phyloP scores from a whole-genome alignment of 2,113 vertebrate genomes.

The Apistogramma diplotaenia region DNA sequence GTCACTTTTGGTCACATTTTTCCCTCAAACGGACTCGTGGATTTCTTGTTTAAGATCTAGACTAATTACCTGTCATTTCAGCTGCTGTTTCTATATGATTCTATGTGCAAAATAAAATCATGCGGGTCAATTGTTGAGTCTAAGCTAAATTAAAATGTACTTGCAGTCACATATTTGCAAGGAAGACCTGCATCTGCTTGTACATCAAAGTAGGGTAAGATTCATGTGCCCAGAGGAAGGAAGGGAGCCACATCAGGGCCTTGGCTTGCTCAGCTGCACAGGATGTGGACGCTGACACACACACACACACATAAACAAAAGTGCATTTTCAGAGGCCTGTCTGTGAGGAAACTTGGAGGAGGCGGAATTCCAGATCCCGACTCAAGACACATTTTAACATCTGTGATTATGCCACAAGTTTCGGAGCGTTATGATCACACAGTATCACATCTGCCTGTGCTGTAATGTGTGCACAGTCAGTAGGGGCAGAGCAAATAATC shows the following conservation, averaged over 20 bases:
- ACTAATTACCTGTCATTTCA: not conserved
- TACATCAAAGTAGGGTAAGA: not conserved
- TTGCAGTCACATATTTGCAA: not conserved
- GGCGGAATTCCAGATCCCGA: not conserved
- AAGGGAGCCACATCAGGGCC: conserved; percentile 13
- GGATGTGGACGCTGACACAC: conserved; percentile 41
- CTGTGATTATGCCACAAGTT: not conserved
- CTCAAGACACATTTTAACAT: not conserved
- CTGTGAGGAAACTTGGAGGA: conserved; percentile 8
- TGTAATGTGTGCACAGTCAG: no score
- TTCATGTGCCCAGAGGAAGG: conserved; percentile 21
- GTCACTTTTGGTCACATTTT: not conserved
- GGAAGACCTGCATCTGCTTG: not conserved
- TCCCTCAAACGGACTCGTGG: not conserved
- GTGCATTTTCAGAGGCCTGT: not conserved
- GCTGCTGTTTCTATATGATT: no score
- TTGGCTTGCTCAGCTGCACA: conserved; percentile 51
- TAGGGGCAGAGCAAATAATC: no score
- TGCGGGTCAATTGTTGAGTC: not conserved
- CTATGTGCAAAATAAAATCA: accelerated
- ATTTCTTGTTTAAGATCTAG: not conserved
- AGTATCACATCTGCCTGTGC: not conserved
- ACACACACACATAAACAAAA: not conserved
- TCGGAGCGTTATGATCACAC: not conserved
- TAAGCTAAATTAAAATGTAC: not conserved